Evolutionary conservation across 2,797 vertebrate genomes (phyloP), one percentile per base, ranked within the genome.

Genomic region (Miichthys miiuy): DNA sequence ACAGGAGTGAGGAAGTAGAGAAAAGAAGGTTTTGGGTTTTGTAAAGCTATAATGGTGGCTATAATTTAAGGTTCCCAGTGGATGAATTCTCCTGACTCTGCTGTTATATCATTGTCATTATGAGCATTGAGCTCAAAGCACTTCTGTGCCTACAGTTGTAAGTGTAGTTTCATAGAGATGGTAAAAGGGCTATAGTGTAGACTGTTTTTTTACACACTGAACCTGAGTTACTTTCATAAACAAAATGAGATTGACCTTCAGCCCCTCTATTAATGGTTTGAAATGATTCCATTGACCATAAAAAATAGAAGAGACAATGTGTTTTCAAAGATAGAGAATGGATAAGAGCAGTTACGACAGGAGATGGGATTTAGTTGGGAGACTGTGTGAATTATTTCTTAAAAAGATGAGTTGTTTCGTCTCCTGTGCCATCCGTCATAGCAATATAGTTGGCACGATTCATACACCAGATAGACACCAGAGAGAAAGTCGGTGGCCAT

Each of bases 241-340:
- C 5, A 2, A 47, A 54, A 38, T 21, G n/a, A 27, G 18, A 62
- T 64, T 47, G 10, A 73, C 20, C 48, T 34, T 78, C 56, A 60
- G 21, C 16, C 4, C 16, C 20, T 83, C 25, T 63, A 18, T 44
- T 50, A 73, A 56, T 30, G 21, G 12, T 16, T 38, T 41, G 64
- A 62, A 42, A 61, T 27, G 34, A 75, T 61, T 55, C 30, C 12
- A 48, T 34, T 72, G 46, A 68, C 52, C 42, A n/a, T 50, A 30
- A 83, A 69, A 38, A 61, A 38, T 73, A 52, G 25, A 11, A 52
- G 4, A 56, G 23, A 17, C 7, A 30, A 56, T 27, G 5, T 6
- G 41, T 64, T 50, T 54, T 55, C 47, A 41, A 60, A 69, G 60
- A 69, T 16, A 41, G 14, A 66, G 16, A 54, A 44, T 46, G n/a